phyloP scores from a whole-genome alignment of 2,113 vertebrate genomes.

The Cephalopterus ornatus region DNA sequence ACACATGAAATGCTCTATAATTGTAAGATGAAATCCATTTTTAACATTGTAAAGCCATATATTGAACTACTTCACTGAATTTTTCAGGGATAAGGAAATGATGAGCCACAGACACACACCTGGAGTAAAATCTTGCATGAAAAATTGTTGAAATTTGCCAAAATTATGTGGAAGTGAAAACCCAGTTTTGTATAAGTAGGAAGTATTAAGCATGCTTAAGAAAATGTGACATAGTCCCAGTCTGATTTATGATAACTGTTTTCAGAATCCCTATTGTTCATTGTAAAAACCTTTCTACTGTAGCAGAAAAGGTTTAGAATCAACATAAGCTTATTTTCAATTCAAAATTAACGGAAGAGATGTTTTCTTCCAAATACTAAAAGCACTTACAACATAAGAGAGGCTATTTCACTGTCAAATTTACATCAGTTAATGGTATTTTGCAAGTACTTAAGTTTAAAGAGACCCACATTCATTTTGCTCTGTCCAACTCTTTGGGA shows the following conservation, averaged over 20 bases:
- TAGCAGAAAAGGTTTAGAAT: background rate
- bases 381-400: background rate
- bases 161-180: background rate
- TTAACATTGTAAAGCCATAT: background rate
- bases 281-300: background rate
- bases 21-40: background rate
- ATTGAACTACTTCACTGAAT: background rate
- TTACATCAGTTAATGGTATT: constrained; percentile 29
- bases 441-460: constrained; percentile 37
- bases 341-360: background rate
- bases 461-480: background rate
- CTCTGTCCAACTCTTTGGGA: background rate
- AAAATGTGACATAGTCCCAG: background rate
- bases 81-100: background rate
- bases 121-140: background rate
- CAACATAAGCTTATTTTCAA: background rate
- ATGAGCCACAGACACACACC: background rate
- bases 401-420: constrained; percentile 26
- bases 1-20: background rate
- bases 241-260: background rate
- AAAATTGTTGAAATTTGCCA: background rate
- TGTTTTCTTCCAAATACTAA: constrained; percentile 19
- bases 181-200: background rate
- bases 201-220: background rate
- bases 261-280: background rate